Conservation (phyloP, 2,888 invertebrate species). For the Tetramorium bicarinatum region DNA sequence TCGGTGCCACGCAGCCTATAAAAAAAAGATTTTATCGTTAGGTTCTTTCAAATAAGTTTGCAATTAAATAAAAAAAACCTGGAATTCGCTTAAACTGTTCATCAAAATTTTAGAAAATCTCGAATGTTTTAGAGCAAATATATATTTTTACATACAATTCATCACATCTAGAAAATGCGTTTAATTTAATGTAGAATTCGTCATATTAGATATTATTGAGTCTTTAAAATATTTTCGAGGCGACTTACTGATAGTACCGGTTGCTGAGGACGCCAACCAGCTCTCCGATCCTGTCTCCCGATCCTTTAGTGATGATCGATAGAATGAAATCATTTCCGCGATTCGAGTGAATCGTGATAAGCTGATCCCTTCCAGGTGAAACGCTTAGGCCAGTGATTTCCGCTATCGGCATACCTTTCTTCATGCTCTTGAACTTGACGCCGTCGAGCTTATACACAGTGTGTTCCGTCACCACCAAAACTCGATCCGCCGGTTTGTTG, state of each 20-base stretch:
- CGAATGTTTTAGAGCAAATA: neutral
- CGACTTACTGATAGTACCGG: conserved; percentile 92
- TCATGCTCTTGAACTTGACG: conserved; percentile 95
- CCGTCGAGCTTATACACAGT: conserved; percentile 95
- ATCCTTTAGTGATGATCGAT: conserved; percentile 89
- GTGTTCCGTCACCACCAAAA: conserved; percentile 94
- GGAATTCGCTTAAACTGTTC: neutral
- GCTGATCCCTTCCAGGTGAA: conserved; percentile 94
- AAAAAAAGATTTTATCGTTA: neutral
- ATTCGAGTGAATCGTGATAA: conserved; percentile 94
- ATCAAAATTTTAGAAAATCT: neutral
- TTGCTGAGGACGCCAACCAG: conserved; percentile 93
- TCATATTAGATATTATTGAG: neutral
- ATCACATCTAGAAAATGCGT: neutral
- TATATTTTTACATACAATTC: conserved; percentile 17
- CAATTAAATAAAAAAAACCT: conserved; percentile 7
- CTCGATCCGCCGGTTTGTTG: conserved; percentile 95
- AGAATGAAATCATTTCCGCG: conserved; percentile 96
- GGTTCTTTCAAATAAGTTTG: neutral
- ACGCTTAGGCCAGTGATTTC: conserved; percentile 95
- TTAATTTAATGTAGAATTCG: neutral
- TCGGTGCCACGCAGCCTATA: conserved; percentile 91
- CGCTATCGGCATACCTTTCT: conserved; percentile 93
- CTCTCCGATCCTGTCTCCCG: conserved; percentile 94
- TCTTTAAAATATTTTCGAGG: conserved; percentile 28